A percentile compares a stretch with the other conserved stretches of the same genome.
These are phyloP conservation scores for Listronotus oregonensis DNA, from an alignment of 1,140 invertebrate species.

Conservation along the genomic window DNA sequence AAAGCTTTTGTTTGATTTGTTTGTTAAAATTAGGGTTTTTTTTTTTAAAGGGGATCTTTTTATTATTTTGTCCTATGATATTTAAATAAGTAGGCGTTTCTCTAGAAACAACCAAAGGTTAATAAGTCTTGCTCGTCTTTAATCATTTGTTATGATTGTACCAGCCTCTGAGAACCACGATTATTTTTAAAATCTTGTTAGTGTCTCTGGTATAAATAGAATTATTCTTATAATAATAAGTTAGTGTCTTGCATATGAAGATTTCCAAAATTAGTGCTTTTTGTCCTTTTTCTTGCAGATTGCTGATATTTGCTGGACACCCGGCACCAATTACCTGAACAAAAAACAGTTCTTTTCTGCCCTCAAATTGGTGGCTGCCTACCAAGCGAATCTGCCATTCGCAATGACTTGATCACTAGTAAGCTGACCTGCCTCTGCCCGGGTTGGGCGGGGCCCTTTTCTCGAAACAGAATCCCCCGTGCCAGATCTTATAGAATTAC, in stretches of 20 bases:
- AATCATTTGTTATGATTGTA: no score
- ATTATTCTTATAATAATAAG: no score
- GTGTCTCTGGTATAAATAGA: no score
- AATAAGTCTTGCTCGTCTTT: no score
- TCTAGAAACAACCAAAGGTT: no score
- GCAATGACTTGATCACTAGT: constrained; percentile 69
- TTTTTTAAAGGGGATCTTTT: no score
- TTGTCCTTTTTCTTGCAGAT: constrained; percentile 60
- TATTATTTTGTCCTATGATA: no score
- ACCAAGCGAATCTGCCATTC: constrained; percentile 79
- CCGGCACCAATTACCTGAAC: constrained; percentile 65
- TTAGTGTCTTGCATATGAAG: no score
- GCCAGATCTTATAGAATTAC: constrained; percentile 52
- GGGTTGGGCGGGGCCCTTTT: constrained; percentile 72
- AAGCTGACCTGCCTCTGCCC: constrained; percentile 73
- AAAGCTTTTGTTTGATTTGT: not conserved
- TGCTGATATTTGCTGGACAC: constrained; percentile 66
- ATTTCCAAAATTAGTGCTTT: no score
- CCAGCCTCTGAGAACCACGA: no score
- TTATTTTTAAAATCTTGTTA: no score
- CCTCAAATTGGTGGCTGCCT: constrained; percentile 83
- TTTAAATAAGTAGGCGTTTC: no score
- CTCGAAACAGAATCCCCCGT: constrained; percentile 58
- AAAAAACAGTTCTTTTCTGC: constrained; percentile 86
- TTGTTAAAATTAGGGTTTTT: not conserved